Evolutionary conservation across 1,140 invertebrate genomes (phyloP).

Genomic region (Melitaea cinxia): DNA sequence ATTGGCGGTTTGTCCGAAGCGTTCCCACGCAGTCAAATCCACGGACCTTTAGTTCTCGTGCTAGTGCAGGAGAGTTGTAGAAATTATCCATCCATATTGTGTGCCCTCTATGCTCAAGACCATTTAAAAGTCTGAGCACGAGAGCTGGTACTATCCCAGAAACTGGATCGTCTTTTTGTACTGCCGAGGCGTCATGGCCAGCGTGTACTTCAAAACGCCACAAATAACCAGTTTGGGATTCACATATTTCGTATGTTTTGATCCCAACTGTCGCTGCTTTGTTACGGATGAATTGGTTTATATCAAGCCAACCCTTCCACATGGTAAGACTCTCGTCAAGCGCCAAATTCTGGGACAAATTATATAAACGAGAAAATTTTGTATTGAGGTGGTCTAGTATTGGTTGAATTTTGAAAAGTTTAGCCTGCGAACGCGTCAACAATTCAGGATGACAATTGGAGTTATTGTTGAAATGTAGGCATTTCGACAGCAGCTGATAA

Average conservation of each 20-base stretch:
- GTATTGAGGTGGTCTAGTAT: constrained; percentile 37
- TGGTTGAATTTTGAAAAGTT: constrained; percentile 42
- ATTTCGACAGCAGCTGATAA: constrained; percentile 9
- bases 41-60: background rate
- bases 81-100: constrained; percentile 36
- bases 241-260: constrained; percentile 43
- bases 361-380: constrained; percentile 34
- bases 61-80: constrained; percentile 30
- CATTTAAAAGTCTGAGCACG: constrained; percentile 17
- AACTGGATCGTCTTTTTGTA: background rate
- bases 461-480: constrained; percentile 38
- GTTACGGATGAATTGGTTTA: constrained; percentile 34
- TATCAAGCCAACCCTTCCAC: constrained; percentile 41
- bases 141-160: background rate
- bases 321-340: constrained; percentile 37
- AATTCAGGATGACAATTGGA: background rate
- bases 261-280: constrained; percentile 39
- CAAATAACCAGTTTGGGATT: background rate
- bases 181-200: background rate
- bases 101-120: constrained; percentile 19
- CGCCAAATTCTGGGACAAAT: constrained; percentile 32
- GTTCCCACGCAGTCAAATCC: background rate
- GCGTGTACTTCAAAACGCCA: background rate
- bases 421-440: constrained; percentile 9
- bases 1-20: background rate